Evolutionary conservation across 1,140 invertebrate genomes (phyloP).

Genomic region (Anadara kagoshimensis): DNA sequence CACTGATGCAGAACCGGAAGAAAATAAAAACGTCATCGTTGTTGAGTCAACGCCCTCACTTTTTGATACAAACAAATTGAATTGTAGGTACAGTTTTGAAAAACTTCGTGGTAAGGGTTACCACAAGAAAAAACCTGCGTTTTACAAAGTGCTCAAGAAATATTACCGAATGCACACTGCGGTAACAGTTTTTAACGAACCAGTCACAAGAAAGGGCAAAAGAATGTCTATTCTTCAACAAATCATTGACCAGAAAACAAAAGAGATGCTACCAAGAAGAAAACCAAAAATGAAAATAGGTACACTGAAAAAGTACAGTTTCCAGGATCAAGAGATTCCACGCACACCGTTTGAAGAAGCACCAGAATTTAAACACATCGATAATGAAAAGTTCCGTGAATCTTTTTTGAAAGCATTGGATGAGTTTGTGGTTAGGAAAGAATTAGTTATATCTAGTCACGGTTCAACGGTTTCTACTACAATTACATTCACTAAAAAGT

Average conservation of each 20-base stretch:
- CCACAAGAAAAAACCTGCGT: slow-evolving; percentile 39
- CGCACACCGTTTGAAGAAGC: not conserved
- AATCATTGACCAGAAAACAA: not conserved
- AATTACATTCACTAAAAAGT: slow-evolving; percentile 46
- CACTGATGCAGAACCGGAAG: slow-evolving; percentile 13
- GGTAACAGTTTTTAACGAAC: slow-evolving; percentile 1
- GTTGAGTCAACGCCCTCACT: not conserved
- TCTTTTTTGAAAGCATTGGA: slow-evolving; percentile 36
- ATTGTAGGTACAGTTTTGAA: slow-evolving; percentile 43
- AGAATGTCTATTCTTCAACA: slow-evolving; percentile 17
- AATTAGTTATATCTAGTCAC: slow-evolving; percentile 40
- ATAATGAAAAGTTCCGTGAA: slow-evolving; percentile 25
- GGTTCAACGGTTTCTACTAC: slow-evolving; percentile 29
- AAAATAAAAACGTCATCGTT: not conserved
- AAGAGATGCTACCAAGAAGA: not conserved
- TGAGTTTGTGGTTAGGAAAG: slow-evolving; percentile 51
- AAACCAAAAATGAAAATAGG: slow-evolving; percentile 14
- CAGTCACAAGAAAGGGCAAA: slow-evolving; percentile 8
- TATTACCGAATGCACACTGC: slow-evolving; percentile 36
- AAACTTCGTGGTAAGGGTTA: slow-evolving; percentile 13
- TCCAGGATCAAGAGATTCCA: slow-evolving; percentile 24
- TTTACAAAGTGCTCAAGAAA: slow-evolving; percentile 40
- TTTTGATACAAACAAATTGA: slow-evolving; percentile 37
- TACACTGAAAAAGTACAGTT: slow-evolving; percentile 31
- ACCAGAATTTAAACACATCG: slow-evolving; percentile 13